Evolutionary conservation across 2,113 vertebrate genomes (phyloP).

Genomic region (Triplophysa rosa): DNA sequence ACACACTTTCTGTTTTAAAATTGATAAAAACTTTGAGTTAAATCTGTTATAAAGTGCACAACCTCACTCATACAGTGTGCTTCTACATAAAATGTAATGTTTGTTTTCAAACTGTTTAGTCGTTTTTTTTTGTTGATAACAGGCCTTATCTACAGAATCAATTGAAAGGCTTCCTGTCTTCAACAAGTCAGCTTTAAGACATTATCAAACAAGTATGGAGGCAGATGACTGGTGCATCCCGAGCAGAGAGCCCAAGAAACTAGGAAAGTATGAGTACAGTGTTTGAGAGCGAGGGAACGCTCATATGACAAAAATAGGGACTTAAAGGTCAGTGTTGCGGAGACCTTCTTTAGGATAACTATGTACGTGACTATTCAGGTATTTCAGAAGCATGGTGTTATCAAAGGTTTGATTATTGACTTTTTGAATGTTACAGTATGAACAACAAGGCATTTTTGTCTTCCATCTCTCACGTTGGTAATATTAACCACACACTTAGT

Average conservation of each 20-base stretch:
- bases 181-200: constrained; percentile 91
- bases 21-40: neutral
- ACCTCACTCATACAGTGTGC: too few relatives aligned
- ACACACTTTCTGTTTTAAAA: constrained; percentile 34
- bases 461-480: neutral
- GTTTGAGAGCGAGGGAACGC: constrained; percentile 59
- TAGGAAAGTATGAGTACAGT: constrained; percentile 75
- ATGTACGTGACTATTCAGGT: neutral
- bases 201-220: constrained; percentile 85
- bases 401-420: constrained; percentile 10
- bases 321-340: neutral
- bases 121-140: neutral
- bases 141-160: constrained; percentile 94
- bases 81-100: too few relatives aligned
- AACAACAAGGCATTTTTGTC: constrained; percentile 42
- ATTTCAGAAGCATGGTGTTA: neutral
- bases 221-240: constrained; percentile 97
- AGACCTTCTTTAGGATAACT: neutral
- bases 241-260: constrained; percentile 85
- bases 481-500: neutral
- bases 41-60: too few relatives aligned
- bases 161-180: constrained; percentile 96
- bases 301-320: neutral
- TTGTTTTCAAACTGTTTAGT: too few relatives aligned
- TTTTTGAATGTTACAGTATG: constrained; percentile 44